Conservation (phyloP, 64 coral and sea anemone genomes). For the Stichodactyla helianthus region DNA sequence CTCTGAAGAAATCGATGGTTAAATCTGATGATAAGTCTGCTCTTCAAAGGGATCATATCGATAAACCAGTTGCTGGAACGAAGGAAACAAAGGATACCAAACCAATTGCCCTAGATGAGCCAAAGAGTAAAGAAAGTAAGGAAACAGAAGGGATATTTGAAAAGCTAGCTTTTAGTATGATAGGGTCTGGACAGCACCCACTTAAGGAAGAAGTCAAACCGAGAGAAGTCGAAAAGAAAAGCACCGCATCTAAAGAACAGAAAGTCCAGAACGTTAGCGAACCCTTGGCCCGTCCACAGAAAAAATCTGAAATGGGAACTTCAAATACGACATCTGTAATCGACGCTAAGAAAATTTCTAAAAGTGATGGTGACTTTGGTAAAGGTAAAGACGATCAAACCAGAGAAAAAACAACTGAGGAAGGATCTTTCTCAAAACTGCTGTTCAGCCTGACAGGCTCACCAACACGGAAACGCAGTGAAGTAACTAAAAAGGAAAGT, state of each 20-base stretch:
- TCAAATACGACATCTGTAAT: not conserved
- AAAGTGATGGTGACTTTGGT: not conserved
- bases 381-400: not conserved
- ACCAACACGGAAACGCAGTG: not conserved
- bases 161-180: conserved; percentile 5
- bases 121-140: not conserved
- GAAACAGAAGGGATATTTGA: not conserved
- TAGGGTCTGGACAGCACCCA: not conserved
- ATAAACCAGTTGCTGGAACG: not conserved
- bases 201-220: not conserved
- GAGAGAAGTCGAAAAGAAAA: not conserved
- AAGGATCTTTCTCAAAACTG: conserved; percentile 1
- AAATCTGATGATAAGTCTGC: not conserved
- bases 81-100: not conserved
- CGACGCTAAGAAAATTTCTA: not conserved
- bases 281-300: not conserved
- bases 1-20: not conserved
- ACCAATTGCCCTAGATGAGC: no score
- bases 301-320: not conserved
- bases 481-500: not conserved
- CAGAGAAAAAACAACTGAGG: not conserved
- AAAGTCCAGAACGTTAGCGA: not conserved
- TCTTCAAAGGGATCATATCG: not conserved
- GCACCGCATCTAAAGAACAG: not conserved
- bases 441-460: not conserved